Conservation (phyloP, 2,888 invertebrate species). For the Drosophila sordidula region DNA sequence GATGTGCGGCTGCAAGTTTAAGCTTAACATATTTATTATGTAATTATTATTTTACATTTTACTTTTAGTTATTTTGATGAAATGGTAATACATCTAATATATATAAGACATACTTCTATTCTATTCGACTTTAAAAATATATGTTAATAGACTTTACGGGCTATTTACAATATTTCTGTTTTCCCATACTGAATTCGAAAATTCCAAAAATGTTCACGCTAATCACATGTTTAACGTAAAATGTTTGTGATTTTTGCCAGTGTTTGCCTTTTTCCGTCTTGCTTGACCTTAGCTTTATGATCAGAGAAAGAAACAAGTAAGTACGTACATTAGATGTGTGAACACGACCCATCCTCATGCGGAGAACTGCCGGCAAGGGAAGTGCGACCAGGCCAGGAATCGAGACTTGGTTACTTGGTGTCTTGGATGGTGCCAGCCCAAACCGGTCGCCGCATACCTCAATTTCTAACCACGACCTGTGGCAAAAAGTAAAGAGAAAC, state of each 20-base stretch:
- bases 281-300: slow-evolving; percentile 73
- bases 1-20: too few relatives aligned
- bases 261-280: slow-evolving; percentile 21
- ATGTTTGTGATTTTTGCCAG: slow-evolving; percentile 54
- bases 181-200: slow-evolving; percentile 1
- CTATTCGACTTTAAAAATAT: too few relatives aligned
- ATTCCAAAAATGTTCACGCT: slow-evolving; percentile 43
- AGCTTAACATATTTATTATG: too few relatives aligned
- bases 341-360: slow-evolving; percentile 61
- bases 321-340: slow-evolving; percentile 74
- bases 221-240: slow-evolving; percentile 72
- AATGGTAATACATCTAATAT: too few relatives aligned
- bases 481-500: slow-evolving; percentile 68
- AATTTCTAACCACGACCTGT: slow-evolving; percentile 81
- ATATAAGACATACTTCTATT: too few relatives aligned
- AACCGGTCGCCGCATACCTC: slow-evolving; percentile 79
- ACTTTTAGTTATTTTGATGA: too few relatives aligned
- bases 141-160: not conserved
- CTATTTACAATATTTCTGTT: not conserved
- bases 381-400: slow-evolving; percentile 54
- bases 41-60: too few relatives aligned
- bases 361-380: slow-evolving; percentile 33
- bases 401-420: slow-evolving; percentile 51
- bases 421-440: slow-evolving; percentile 72
- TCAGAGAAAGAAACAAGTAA: slow-evolving; percentile 60